Evolutionary conservation across 1,140 invertebrate genomes (phyloP).

Genomic region (Agrypnia vestita): DNA sequence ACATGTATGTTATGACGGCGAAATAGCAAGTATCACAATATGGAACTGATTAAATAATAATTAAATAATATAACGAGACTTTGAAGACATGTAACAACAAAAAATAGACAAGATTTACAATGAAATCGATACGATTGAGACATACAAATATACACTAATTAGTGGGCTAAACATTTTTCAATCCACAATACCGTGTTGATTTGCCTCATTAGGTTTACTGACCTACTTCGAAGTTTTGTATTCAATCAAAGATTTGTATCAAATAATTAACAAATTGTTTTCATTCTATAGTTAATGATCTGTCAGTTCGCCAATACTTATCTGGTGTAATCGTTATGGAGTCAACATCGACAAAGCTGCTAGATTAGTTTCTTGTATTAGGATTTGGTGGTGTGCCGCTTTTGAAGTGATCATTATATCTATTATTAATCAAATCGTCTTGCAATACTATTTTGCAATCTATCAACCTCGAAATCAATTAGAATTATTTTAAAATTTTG

Average conservation of each 20-base stretch:
- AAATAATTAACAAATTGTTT: slow-evolving; percentile 1
- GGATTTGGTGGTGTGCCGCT: neutral
- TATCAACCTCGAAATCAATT: neutral
- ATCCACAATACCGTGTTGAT: neutral
- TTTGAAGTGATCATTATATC: neutral
- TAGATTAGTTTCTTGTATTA: neutral
- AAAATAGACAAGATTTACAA: no score
- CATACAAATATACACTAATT: no score
- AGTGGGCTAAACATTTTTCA: no score
- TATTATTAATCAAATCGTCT: slow-evolving; percentile 2
- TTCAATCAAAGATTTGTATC: neutral
- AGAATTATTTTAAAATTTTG: neutral
- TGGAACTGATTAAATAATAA: no score
- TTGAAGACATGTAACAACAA: no score
- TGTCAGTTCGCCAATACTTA: neutral
- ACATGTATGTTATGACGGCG: no score
- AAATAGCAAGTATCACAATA: no score
- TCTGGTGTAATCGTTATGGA: neutral
- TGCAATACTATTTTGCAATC: slow-evolving; percentile 3
- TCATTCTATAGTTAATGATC: slow-evolving; percentile 3
- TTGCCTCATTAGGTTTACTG: neutral
- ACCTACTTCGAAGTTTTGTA: neutral
- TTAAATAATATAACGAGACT: no score
- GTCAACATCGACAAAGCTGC: neutral
- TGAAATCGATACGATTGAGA: no score